Base-by-base conservation (phyloP, 1,140 invertebrate genomes). In the Neodiprion pinetum region DNA sequence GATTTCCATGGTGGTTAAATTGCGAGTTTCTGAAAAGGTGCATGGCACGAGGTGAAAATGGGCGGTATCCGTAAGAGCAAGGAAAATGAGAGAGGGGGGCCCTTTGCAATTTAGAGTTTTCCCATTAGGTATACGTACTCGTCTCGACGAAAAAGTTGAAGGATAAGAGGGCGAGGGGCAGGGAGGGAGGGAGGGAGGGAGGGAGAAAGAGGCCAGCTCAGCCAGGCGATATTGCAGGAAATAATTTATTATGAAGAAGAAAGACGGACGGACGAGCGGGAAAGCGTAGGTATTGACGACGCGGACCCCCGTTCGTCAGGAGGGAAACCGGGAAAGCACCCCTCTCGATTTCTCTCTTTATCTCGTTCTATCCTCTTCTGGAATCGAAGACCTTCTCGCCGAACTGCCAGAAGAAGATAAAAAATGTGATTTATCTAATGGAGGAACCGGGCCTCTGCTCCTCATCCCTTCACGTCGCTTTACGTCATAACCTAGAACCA, bases 41-140 rank as follows among this genome's bases (percentile, higher is more conserved):
- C 28, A 61, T 11, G 53, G 53, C 11, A 14, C 53, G 53, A 61
- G 9, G 11, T 14, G 53, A 61, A 61, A 17, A 61, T 61, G 53
- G n/a, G n/a, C 11, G 53, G 5, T 61, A 61, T 12, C 3, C n/a
- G n/a, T 5, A 61, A 9, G n/a, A 14, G 53, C 8, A 17, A 61
- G 28, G 28, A 5, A 61, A 5, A 8, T 61, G n/a, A 12, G 53
- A 12, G 53, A 61, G 7, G 53, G n/a, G 53, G 53, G 53, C n/a
- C n/a, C 53, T 61, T 61, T 61, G 53, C 53, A 61, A 61, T 61
- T 61, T 61, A 61, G 53, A 61, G 53, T 61, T 61, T 61, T 61
- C 53, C 53, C 53, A 61, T 61, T 61, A 61, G 53, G 53, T 61
- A 40, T 40, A 40, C 28, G 28, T 40, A 40, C 28, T 40, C 28